Percentiles rank a stretch among this genome's conserved stretches.
Conservation (phyloP, 2,113 vertebrate genomes). For the Gila orcuttii region DNA sequence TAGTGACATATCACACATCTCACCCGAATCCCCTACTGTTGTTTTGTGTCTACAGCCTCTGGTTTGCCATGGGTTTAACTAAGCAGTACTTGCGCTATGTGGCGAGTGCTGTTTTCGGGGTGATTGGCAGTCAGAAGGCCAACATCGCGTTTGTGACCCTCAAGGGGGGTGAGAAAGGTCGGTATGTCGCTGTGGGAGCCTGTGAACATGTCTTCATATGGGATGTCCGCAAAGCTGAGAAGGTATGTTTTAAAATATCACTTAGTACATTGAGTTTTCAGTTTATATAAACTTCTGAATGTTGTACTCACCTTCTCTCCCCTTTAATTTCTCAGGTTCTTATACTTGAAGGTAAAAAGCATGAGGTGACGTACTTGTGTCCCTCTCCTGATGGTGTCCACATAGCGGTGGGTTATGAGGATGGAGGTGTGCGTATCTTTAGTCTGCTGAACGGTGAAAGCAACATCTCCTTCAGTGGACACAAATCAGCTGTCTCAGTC, state of each 20-base stretch:
- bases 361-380: conserved; percentile 89
- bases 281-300: not conserved
- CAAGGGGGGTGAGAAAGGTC: conserved; percentile 85
- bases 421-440: conserved; percentile 88
- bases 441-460: conserved; percentile 87
- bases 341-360: conserved; percentile 89
- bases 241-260: conserved; percentile 73
- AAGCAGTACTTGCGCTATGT: conserved; percentile 94
- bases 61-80: conserved; percentile 87
- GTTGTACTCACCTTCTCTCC: not conserved
- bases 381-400: conserved; percentile 89
- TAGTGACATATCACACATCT: not conserved
- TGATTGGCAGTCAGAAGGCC: conserved; percentile 87
- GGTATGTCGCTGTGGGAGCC: conserved; percentile 88
- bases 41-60: not conserved
- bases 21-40: not conserved
- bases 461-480: conserved; percentile 89
- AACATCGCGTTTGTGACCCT: conserved; percentile 83
- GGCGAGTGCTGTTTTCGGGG: conserved; percentile 85
- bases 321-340: conserved; percentile 77
- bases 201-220: conserved; percentile 97
- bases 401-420: conserved; percentile 92
- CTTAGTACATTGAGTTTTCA: not conserved
- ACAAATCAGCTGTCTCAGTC: conserved; percentile 86
- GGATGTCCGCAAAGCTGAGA: conserved; percentile 92